These are phyloP conservation scores for Ostrea denselamellosa DNA, from an alignment of 1,140 invertebrate species.

Conservation along the genomic window DNA sequence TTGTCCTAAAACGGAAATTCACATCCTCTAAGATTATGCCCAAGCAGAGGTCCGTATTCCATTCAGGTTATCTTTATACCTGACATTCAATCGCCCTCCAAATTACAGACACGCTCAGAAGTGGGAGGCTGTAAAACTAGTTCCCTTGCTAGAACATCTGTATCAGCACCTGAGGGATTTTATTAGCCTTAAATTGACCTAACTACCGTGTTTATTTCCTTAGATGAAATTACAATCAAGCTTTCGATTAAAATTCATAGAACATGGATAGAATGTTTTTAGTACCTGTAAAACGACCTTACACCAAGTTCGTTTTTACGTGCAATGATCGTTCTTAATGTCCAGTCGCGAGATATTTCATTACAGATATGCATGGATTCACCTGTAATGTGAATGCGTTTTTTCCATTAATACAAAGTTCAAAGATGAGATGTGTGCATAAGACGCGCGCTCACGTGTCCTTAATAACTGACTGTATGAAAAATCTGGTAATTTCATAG, in stretches of 20 bases:
- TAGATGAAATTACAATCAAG: not conserved
- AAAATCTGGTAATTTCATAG: too few species aligned
- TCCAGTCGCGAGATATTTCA: not conserved
- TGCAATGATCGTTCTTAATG: not conserved
- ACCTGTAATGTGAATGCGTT: not conserved
- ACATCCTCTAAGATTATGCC: not conserved
- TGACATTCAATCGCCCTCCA: slow-evolving; percentile 6
- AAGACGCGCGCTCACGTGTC: too few species aligned
- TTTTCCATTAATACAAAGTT: not conserved
- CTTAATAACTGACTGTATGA: too few species aligned
- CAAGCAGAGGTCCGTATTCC: not conserved
- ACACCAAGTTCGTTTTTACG: not conserved
- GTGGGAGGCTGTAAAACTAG: not conserved
- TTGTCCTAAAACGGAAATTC: slow-evolving; percentile 11
- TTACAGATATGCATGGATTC: not conserved
- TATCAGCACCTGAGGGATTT: slow-evolving; percentile 25
- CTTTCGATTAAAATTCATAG: slow-evolving; percentile 16
- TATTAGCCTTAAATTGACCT: slow-evolving; percentile 1
- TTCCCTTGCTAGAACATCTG: slow-evolving; percentile 10
- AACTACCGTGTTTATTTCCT: slow-evolving; percentile 3
- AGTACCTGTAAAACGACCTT: not conserved
- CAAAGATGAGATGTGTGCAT: not conserved
- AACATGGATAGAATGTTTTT: slow-evolving; percentile 3
- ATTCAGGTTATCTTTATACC: not conserved
- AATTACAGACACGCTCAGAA: not conserved